Percentiles rank a stretch among this genome's conserved stretches.
Evolutionary conservation across 2,113 vertebrate genomes (phyloP).

Genomic region (Epinephelus moara): DNA sequence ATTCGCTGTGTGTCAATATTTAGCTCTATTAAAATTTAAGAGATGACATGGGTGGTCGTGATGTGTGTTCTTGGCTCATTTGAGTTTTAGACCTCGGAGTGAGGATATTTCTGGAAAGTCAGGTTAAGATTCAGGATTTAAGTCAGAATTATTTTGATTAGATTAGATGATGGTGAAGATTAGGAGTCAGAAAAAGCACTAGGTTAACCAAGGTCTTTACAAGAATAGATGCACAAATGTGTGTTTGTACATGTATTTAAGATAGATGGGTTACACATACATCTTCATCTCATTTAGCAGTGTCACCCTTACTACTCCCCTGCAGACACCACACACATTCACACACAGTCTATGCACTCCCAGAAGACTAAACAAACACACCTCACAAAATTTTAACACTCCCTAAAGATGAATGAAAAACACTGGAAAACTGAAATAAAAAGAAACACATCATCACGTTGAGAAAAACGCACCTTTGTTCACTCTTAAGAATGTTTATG

Average conservation of each 20-base stretch:
- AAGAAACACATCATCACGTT: background rate
- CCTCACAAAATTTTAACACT: slow-evolving; percentile 24
- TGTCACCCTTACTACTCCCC: slow-evolving; percentile 21
- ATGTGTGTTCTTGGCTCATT: slow-evolving; percentile 10
- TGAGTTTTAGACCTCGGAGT: background rate
- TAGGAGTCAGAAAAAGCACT: background rate
- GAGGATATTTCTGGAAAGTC: background rate
- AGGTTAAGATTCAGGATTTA: background rate
- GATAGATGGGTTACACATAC: background rate
- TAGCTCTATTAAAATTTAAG: slow-evolving; percentile 45
- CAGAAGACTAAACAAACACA: slow-evolving; percentile 29
- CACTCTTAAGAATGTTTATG: background rate
- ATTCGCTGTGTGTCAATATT: slow-evolving; percentile 66
- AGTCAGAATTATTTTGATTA: background rate
- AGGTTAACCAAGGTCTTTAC: background rate
- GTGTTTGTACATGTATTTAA: background rate
- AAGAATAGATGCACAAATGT: background rate
- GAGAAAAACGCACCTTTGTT: no score
- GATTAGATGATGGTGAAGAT: background rate
- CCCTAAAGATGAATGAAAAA: slow-evolving; percentile 29
- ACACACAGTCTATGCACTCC: background rate
- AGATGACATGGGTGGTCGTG: slow-evolving; percentile 36
- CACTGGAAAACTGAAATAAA: background rate
- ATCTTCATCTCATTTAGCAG: slow-evolving; percentile 13
- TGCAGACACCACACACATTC: slow-evolving; percentile 2